These are phyloP conservation scores for Lordiphosa stackelbergi DNA, from an alignment of 1,140 invertebrate genomes.

Conservation along the genomic window DNA sequence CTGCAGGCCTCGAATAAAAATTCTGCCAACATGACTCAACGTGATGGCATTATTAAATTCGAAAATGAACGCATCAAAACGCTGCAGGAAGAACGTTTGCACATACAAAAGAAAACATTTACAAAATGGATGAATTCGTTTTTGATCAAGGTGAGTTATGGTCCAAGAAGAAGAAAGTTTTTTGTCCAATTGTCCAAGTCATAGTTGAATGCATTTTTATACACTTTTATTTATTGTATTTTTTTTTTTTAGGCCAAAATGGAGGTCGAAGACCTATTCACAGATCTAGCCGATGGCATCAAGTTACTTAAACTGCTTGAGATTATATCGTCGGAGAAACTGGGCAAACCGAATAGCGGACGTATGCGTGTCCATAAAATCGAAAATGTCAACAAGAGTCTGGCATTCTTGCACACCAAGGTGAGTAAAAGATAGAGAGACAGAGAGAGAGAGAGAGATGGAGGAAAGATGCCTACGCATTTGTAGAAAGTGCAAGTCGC, in stretches of 20 bases:
- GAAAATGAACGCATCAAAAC: slow-evolving; percentile 97
- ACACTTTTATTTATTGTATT: slow-evolving; percentile 13
- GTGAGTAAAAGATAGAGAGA: slow-evolving; percentile 79
- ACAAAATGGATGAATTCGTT: slow-evolving; percentile 99
- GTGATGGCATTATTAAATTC: slow-evolving; percentile 94
- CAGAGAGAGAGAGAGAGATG: background rate
- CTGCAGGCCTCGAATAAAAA: slow-evolving; percentile 79
- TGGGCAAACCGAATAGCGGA: slow-evolving; percentile 97
- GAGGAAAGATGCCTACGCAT: slow-evolving; percentile 49
- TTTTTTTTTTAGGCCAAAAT: slow-evolving; percentile 85
- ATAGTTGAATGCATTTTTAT: slow-evolving; percentile 6
- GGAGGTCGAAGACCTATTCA: slow-evolving; percentile 98
- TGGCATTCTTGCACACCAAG: slow-evolving; percentile 98
- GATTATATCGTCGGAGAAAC: slow-evolving; percentile 98
- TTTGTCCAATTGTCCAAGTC: background rate
- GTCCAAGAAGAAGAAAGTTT: background rate
- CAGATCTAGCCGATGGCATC: slow-evolving; percentile 96
- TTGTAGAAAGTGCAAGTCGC: slow-evolving; percentile 74
- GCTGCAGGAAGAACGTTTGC: slow-evolving; percentile 96
- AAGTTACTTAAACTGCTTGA: slow-evolving; percentile 97
- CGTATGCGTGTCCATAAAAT: slow-evolving; percentile 99
- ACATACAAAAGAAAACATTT: slow-evolving; percentile 99
- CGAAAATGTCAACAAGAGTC: slow-evolving; percentile 98
- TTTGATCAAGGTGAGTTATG: slow-evolving; percentile 91
- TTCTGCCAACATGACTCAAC: slow-evolving; percentile 88